phyloP scores from a whole-genome alignment of 2,797 vertebrate species.

The Sebastes paucispinis region DNA sequence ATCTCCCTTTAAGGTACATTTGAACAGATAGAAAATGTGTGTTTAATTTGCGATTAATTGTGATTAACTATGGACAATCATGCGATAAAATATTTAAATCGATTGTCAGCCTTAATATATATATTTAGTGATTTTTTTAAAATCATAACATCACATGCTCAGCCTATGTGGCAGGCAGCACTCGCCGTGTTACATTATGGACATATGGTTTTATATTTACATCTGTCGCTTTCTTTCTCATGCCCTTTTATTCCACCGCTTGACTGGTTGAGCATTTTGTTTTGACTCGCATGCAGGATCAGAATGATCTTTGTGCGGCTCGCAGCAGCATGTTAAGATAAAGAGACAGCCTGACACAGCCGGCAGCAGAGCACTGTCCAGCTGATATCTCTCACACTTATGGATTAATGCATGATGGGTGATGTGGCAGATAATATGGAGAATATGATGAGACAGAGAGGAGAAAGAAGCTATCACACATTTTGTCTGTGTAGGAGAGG shows the following conservation, averaged over 20 bases:
- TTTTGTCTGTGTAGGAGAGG: neutral
- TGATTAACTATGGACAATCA: too few relatives aligned
- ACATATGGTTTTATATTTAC: slow-evolving; percentile 18
- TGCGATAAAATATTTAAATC: too few relatives aligned
- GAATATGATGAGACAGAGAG: slow-evolving; percentile 9
- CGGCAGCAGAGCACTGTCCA: slow-evolving; percentile 24
- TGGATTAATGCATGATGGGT: slow-evolving; percentile 32
- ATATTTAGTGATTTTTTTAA: slow-evolving; percentile 11
- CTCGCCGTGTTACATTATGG: slow-evolving; percentile 24
- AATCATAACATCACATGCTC: slow-evolving; percentile 22
- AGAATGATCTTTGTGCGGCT: slow-evolving; percentile 17
- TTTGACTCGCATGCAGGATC: slow-evolving; percentile 13
- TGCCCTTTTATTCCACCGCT: slow-evolving; percentile 4
- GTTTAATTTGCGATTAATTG: too few relatives aligned
- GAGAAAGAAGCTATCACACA: neutral
- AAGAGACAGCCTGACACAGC: slow-evolving; percentile 25
- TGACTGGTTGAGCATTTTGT: slow-evolving; percentile 1
- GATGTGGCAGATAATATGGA: neutral
- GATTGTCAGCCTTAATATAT: too few relatives aligned
- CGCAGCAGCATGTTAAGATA: slow-evolving; percentile 7
- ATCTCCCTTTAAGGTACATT: too few relatives aligned
- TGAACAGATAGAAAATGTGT: too few relatives aligned
- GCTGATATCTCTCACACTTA: slow-evolving; percentile 26
- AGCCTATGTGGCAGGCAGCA: neutral
- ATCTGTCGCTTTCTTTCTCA: neutral